phyloP scores from a whole-genome alignment of 30 jellyfish, hydroid and myxozoan genomes.

The Chironex yamaguchii region DNA sequence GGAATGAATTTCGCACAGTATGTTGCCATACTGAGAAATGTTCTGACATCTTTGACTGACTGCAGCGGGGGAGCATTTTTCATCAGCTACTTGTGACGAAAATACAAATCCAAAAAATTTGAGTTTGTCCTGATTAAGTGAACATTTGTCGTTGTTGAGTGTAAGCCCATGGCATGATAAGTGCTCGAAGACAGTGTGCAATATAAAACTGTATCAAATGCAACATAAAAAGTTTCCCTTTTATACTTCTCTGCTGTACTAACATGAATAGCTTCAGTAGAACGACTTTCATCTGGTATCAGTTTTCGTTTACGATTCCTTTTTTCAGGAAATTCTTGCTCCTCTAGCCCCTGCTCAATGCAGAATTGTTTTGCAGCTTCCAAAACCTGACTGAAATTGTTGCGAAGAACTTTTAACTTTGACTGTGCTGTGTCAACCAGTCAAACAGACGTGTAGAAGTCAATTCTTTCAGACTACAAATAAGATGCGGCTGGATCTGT shows the following conservation, averaged over 20 bases:
- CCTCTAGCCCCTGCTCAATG: not conserved
- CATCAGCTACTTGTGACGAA: constrained; percentile 26
- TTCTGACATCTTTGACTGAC: constrained; percentile 19
- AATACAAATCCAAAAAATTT: constrained; percentile 27
- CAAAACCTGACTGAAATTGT: not conserved
- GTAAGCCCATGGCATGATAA: constrained; percentile 2
- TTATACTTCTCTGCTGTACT: not conserved
- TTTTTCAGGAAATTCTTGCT: constrained; percentile 2
- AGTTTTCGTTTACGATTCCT: not conserved
- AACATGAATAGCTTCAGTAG: not conserved
- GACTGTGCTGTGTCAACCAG: not conserved
- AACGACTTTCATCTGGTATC: not conserved
- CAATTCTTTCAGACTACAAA: not conserved
- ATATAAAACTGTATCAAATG: not conserved
- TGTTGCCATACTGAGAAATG: not conserved
- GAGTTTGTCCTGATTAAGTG: constrained; percentile 5
- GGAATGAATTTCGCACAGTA: constrained; percentile 7
- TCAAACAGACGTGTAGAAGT: not conserved
- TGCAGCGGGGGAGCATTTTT: constrained; percentile 20
- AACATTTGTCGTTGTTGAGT: constrained; percentile 22
- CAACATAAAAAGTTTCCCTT: not conserved
- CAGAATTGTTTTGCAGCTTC: not conserved
- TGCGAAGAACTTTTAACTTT: not conserved
- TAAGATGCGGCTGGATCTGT: constrained; percentile 1
- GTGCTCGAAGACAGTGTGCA: constrained; percentile 9